phyloP scores from a whole-genome alignment of 2,888 invertebrate species.

The Andrena haemorrhoa region DNA sequence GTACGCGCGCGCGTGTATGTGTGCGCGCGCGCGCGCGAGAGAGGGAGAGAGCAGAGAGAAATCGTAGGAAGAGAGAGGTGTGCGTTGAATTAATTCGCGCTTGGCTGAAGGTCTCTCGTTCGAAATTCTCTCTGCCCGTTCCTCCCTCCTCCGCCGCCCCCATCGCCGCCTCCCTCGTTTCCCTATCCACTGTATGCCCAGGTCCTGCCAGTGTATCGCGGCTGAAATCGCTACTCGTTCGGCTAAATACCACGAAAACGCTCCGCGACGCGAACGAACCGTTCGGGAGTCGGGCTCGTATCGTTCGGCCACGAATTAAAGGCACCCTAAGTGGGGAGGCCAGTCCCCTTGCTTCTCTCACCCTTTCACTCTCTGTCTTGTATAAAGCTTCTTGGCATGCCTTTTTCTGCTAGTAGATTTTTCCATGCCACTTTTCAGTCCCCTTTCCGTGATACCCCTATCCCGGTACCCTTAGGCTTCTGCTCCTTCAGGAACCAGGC shows the following conservation, averaged over 20 bases:
- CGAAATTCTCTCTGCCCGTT: slow-evolving; percentile 70
- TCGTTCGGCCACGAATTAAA: slow-evolving; percentile 68
- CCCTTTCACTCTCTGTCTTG: neutral
- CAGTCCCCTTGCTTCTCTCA: neutral
- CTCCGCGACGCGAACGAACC: slow-evolving; percentile 77
- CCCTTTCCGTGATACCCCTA: neutral
- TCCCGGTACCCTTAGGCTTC: neutral
- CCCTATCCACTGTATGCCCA: slow-evolving; percentile 48
- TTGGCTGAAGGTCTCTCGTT: slow-evolving; percentile 79
- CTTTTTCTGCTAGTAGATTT: no score
- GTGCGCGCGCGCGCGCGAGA: slow-evolving; percentile 20
- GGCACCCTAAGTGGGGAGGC: slow-evolving; percentile 14
- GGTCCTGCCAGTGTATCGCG: slow-evolving; percentile 68
- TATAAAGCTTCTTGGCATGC: no score
- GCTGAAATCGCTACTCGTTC: slow-evolving; percentile 72
- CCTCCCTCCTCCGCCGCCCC: slow-evolving; percentile 56
- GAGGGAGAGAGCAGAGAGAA: slow-evolving; percentile 28
- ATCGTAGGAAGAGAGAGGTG: slow-evolving; percentile 61
- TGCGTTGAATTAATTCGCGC: slow-evolving; percentile 83
- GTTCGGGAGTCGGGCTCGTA: slow-evolving; percentile 70
- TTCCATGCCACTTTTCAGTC: no score
- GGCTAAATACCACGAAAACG: slow-evolving; percentile 71
- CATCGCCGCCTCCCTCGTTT: slow-evolving; percentile 56
- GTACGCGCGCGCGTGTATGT: slow-evolving; percentile 18
- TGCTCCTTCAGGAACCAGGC: no score